Evolutionary conservation across 2,888 invertebrate genomes (phyloP), one percentile per base, ranked within the genome.

Genomic region (Tyria jacobaeae): DNA sequence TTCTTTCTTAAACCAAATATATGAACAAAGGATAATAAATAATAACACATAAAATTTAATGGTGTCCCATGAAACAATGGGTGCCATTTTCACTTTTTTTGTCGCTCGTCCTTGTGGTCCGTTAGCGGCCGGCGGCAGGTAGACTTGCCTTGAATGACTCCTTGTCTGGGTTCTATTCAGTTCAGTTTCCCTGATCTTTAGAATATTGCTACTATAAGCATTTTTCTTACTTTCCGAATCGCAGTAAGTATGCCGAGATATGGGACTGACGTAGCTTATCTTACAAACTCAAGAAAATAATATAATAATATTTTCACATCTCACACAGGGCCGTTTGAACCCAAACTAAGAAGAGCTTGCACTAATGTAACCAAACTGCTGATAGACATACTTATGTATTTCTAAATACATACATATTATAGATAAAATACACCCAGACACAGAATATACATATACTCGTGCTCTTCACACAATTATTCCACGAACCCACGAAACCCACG

Each of bases 31-130:
- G 78, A 75, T 77, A 79, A 84, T 87, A 86, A 83, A 86, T 84
- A 84, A 82, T 79, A 75, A 77, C 71, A 76, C 66, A 74, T 76
- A 84, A 84, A 84, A 72, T 82, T 85, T 87, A 82, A 88, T 86
- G 82, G 82, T 83, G 81, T 82, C 84, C 82, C 63, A 65, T 66
- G 82, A 78, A 86, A 90, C 89, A 90, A 90, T 89, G 85, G 87
- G 57, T 68, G 78, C 77, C 75, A 80, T 83, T 84, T 86, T 80
- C 73, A 73, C 76, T 76, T 82, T 85, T 83, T 86, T 85, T 84
- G 69, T 69, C 60, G 61, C 62, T 64, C 78, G 81, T 82, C 87
- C 85, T 86, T 83, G 83, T 62, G 73, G 76, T 69, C 88, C 88
- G 86, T 89, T 88, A 87, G 76, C 17, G 58, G 54, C 35, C 25